Evolutionary conservation across 2,113 vertebrate species (phyloP), one percentile per base, ranked within the genome.

Genomic region (Pangasianodon gigas): DNA sequence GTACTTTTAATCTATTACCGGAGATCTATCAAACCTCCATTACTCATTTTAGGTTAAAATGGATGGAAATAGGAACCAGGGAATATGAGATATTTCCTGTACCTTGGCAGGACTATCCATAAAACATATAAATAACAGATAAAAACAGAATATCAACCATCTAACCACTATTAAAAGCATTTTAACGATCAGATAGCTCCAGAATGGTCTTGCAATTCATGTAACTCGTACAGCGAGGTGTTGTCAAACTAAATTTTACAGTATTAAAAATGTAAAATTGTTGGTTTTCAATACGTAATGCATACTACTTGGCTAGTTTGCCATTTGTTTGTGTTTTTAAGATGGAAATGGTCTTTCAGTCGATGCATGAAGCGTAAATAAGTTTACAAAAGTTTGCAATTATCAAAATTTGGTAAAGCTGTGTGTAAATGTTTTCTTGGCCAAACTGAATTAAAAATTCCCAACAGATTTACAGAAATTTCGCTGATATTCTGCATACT

Each of bases 1-100:
- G 44, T 51, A 26, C 84, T 48, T 48, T 85, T 56, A 67, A 85
- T 85, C 84, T 85, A 65, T 62, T 85, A 85, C 56, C 26, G 62
- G 37, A 51, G 84, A 65, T 51, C 84, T 48, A 51, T 69, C 60
- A 32, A 85, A n/a, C 24, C 56, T 65, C 21, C 58, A 4, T 44
- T 32, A 32, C 58, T 69, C 84, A 51, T 37, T 58, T 41, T 7
- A 83, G 81, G 52, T 24, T 41, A 1, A 58, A 24, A 58, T 24
- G 32, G 52, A 83, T 32, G 79, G 51, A 56, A 32, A 54, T 32
- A 16, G 29, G 51, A 52, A 46, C 51, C 37, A 10, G 0, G 18
- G n/a, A 41, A 14, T 11, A 24, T 0, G 18, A 82, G 79, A 82
- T 1, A 4, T 82, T 54, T 82, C 79, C 51, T 4, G 19, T 10